These are phyloP conservation scores for Oscheius sp. DNA, from an alignment of 2,888 invertebrate species.

Conservation along the genomic window DNA sequence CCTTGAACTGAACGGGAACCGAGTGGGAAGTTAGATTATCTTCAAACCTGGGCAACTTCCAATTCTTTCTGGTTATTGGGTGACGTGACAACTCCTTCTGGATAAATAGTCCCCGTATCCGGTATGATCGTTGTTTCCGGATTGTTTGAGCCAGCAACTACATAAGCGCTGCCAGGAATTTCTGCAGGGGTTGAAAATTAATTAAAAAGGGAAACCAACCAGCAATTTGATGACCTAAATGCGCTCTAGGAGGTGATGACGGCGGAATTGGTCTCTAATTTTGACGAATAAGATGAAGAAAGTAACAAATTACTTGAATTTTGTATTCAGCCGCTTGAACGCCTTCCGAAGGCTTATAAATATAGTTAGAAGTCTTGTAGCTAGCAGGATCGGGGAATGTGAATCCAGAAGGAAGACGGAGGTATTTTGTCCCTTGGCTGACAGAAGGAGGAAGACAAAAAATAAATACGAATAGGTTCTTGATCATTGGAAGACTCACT, in stretches of 20 bases:
- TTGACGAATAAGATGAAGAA: background rate
- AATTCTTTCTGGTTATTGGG: background rate
- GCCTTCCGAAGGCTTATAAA: background rate
- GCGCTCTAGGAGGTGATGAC: background rate
- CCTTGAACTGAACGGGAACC: background rate
- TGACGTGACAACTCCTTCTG: background rate
- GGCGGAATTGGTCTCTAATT: background rate
- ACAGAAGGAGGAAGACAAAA: background rate
- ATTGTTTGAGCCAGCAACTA: background rate
- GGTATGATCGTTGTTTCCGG: background rate
- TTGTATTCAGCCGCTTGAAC: too few species aligned
- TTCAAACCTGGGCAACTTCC: background rate
- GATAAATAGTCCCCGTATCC: too few species aligned
- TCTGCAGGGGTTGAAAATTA: background rate
- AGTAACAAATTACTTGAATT: background rate
- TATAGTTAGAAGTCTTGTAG: background rate
- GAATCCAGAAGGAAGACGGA: constrained; percentile 16
- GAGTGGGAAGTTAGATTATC: too few species aligned
- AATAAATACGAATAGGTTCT: background rate
- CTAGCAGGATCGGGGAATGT: constrained; percentile 7
- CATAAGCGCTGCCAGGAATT: background rate
- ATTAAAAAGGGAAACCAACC: too few species aligned
- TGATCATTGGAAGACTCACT: background rate
- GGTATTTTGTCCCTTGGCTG: constrained; percentile 13
- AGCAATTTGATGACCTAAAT: background rate